Conservation (phyloP, 2,113 vertebrate genomes). For the Cyprinodon tularosa region DNA sequence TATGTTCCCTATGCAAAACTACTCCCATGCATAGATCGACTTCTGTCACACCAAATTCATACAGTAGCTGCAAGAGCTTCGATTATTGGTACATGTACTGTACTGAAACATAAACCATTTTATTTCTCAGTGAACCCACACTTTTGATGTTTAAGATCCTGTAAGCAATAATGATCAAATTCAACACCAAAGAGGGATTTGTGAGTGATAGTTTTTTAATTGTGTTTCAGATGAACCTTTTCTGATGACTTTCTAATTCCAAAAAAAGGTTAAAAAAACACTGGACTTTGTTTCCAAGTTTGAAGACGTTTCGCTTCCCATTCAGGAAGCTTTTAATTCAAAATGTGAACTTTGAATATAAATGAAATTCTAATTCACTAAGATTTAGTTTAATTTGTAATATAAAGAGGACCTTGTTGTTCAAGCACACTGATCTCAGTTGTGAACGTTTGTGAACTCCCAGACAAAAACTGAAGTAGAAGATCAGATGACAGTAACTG, state of each 20-base stretch:
- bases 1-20: too few relatives aligned
- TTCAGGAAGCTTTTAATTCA: too few relatives aligned
- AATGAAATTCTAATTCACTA: neutral
- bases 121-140: neutral
- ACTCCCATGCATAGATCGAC: too few relatives aligned
- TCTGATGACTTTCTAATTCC: neutral
- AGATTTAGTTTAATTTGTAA: neutral
- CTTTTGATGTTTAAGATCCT: neutral
- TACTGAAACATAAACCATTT: neutral
- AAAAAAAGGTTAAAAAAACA: too few relatives aligned
- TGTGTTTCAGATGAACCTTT: neutral
- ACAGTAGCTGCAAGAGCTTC: too few relatives aligned
- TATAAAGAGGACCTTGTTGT: neutral
- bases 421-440: neutral
- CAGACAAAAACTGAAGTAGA: neutral
- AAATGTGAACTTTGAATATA: too few relatives aligned
- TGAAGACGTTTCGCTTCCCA: too few relatives aligned
- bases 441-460: neutral
- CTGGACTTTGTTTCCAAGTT: too few relatives aligned
- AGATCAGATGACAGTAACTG: neutral
- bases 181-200: neutral
- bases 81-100: neutral
- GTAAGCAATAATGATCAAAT: neutral
- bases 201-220: neutral
- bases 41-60: too few relatives aligned